Base-by-base conservation (phyloP, 2,113 vertebrate genomes). In the Oncorhynchus clarkii region DNA sequence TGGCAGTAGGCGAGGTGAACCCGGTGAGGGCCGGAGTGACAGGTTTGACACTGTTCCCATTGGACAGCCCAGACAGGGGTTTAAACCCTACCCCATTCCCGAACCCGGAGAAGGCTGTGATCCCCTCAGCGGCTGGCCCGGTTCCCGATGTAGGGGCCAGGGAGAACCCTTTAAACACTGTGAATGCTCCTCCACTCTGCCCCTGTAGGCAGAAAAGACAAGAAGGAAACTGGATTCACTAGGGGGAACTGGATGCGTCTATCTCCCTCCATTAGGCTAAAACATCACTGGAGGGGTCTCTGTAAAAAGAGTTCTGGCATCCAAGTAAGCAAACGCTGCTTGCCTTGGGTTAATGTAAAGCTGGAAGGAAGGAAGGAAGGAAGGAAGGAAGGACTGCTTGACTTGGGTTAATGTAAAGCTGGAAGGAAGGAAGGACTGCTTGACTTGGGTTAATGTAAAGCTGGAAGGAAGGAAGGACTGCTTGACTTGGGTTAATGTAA, bases 111-210 rank as follows among this genome's bases (percentile, higher is more conserved):
- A 97, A 95, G 0, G 48, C 5, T 0, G 87, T 67, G 8, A 72
- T 1, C 0, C 87, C 80, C 69, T 79, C 82, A 62, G 80, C 27
- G 2, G 84, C 88, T 57, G 59, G n/a, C 18, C 85, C 86, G 14
- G 93, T 78, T 26, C 85, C 86, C 12, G 93, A 78, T n/a, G 93
- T 80, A 1, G 89, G 39, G 0, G 91, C 68, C 84, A 96, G 13
- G 54, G 92, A 84, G 49, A 94, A 95, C 0, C 97, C 97, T 90
- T 96, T 96, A 76, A 99, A 99, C 0, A 94, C 94, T 90, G 97
- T 98, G 86, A 99, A 98, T 45, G 96, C 92, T n/a, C 93, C 95
- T 70, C 90, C 88, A 0, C 82, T 80, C 29, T 97, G 96, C 3
- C 92, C 78, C 98, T 99, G 85, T 9, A 6, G 49, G 20, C 22